Evolutionary conservation across 1,140 invertebrate species (phyloP).

Genomic region (Temnothorax nylanderi): DNA sequence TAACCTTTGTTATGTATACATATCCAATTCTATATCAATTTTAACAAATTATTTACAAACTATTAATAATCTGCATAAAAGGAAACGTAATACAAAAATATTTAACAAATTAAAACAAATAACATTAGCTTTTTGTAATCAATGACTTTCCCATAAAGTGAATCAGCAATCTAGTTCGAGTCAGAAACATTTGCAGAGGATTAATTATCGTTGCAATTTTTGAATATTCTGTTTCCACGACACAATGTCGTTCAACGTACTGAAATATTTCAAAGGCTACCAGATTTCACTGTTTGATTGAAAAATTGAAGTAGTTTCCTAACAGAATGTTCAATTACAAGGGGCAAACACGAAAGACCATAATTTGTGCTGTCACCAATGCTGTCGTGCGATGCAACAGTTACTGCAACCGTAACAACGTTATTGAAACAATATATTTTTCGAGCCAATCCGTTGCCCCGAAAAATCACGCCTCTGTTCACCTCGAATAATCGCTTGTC

Average conservation of each 20-base stretch:
- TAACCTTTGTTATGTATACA: neutral
- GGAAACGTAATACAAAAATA: neutral
- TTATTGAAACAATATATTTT: slow-evolving; percentile 60
- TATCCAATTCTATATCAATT: neutral
- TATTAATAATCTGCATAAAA: neutral
- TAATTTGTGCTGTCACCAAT: slow-evolving; percentile 41
- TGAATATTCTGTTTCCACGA: neutral
- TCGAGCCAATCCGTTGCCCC: slow-evolving; percentile 32
- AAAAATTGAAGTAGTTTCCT: slow-evolving; percentile 34
- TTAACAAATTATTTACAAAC: neutral
- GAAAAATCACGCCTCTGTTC: slow-evolving; percentile 44
- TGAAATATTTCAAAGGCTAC: slow-evolving; percentile 23
- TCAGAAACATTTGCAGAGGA: neutral
- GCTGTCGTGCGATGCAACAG: slow-evolving; percentile 39
- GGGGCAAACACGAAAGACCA: slow-evolving; percentile 30
- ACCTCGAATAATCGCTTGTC: slow-evolving; percentile 46
- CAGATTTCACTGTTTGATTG: slow-evolving; percentile 18
- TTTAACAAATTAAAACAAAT: slow-evolving; percentile 1
- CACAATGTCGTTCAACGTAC: neutral
- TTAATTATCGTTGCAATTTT: slow-evolving; percentile 19
- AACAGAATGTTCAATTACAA: slow-evolving; percentile 48
- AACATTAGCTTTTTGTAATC: neutral
- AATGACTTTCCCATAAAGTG: neutral
- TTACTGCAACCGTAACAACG: slow-evolving; percentile 24
- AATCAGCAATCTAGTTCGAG: neutral